A percentile compares a stretch with the other conserved stretches of the same genome.
Evolutionary conservation across 2,888 invertebrate genomes (phyloP).

Genomic region (Tethea ocularis): DNA sequence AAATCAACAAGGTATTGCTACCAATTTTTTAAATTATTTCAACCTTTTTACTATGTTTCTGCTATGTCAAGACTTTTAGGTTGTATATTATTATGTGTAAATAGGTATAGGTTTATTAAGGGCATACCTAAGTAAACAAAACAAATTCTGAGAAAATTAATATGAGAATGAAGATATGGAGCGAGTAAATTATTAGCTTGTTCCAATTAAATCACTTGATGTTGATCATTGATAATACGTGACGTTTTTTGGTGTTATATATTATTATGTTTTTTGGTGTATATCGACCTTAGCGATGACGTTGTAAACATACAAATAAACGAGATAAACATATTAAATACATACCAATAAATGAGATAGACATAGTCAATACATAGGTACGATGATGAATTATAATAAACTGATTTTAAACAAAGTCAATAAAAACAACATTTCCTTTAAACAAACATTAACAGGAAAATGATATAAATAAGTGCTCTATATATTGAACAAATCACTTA

Average conservation of each 20-base stretch:
- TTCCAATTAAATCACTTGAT: slow-evolving; percentile 54
- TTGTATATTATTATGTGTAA: slow-evolving; percentile 11
- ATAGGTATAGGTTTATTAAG: slow-evolving; percentile 4
- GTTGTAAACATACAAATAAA: slow-evolving; percentile 8
- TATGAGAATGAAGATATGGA: slow-evolving; percentile 48
- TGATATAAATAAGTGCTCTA: slow-evolving; percentile 31
- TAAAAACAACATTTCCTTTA: slow-evolving; percentile 7
- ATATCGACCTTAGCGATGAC: slow-evolving; percentile 32
- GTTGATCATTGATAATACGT: slow-evolving; percentile 34
- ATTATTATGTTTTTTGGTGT: slow-evolving; percentile 48
- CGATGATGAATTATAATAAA: neutral
- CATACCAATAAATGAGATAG: slow-evolving; percentile 13
- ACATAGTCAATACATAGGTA: slow-evolving; percentile 12
- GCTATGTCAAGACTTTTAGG: neutral
- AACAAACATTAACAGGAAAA: slow-evolving; percentile 37
- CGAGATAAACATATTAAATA: slow-evolving; percentile 16
- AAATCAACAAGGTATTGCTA: too few species aligned
- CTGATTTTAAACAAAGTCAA: neutral
- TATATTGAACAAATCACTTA: slow-evolving; percentile 12
- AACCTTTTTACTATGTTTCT: too few species aligned
- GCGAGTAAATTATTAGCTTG: slow-evolving; percentile 63
- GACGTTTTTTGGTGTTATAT: slow-evolving; percentile 48
- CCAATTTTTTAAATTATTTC: too few species aligned
- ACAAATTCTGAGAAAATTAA: slow-evolving; percentile 47
- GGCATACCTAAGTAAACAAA: slow-evolving; percentile 13